These are phyloP conservation scores for Narcine bancroftii DNA, from an alignment of 2,113 vertebrate species.

Conservation along the genomic window DNA sequence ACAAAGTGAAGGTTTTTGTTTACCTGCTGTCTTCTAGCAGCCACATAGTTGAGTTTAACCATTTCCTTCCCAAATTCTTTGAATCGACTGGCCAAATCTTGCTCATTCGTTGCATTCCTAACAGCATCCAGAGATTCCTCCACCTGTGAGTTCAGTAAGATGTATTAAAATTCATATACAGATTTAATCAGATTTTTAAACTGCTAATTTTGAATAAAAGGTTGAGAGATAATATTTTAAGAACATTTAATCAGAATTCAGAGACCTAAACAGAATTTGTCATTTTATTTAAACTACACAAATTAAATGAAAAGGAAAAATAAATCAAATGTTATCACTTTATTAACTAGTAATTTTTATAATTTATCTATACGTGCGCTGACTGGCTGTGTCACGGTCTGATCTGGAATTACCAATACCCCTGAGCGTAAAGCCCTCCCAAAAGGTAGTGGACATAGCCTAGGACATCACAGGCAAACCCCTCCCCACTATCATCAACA, in stretches of 20 bases:
- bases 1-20: neutral
- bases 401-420: no score
- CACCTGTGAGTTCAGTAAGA: constrained; percentile 59
- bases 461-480: no score
- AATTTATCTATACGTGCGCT: neutral
- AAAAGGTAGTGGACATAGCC: no score
- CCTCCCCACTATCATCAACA: no score
- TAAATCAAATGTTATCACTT: neutral
- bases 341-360: neutral
- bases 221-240: neutral
- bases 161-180: neutral
- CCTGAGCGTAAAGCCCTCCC: no score
- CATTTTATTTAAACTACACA: no score
- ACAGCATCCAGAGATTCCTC: constrained; percentile 90
- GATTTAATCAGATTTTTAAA: neutral
- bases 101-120: constrained; percentile 92
- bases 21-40: constrained; percentile 92
- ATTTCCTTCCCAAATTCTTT: constrained; percentile 99
- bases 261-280: neutral
- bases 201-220: neutral
- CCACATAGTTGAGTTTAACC: constrained; percentile 97
- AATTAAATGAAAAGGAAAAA: neutral
- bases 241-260: neutral
- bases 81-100: constrained; percentile 91
- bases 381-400: no score